Evolutionary conservation across 2,113 vertebrate genomes (phyloP).

Genomic region (Hyaena hyaena): DNA sequence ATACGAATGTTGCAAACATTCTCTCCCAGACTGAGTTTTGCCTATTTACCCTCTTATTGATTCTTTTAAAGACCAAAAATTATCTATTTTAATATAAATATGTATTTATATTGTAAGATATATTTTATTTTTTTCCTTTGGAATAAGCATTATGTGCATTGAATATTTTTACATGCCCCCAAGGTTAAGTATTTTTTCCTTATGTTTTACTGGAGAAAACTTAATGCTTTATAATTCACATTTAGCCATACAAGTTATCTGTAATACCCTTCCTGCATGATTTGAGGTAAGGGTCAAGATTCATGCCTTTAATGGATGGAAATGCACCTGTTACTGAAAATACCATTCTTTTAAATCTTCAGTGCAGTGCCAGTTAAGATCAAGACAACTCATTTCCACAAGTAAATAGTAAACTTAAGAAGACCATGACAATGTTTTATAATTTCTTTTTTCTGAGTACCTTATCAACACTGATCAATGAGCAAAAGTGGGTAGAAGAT

Average conservation of each 20-base stretch:
- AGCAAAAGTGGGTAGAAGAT: background rate
- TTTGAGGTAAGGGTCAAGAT: background rate
- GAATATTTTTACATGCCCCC: background rate
- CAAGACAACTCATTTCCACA: background rate
- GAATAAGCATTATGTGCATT: background rate
- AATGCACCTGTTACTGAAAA: background rate
- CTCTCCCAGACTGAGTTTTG: background rate
- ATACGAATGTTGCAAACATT: background rate
- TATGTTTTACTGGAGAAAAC: background rate
- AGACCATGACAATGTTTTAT: background rate
- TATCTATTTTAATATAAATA: background rate
- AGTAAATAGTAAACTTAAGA: background rate
- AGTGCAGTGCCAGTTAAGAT: background rate
- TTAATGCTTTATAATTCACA: background rate
- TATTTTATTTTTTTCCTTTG: background rate
- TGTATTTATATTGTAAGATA: background rate
- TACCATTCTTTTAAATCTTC: constrained; percentile 31
- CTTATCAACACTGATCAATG: background rate
- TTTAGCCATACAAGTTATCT: background rate
- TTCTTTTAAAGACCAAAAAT: background rate
- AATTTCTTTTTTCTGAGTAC: background rate
- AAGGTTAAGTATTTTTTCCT: background rate
- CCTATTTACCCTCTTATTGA: background rate
- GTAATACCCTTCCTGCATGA: background rate
- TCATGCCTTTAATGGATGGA: background rate